phyloP scores from a whole-genome alignment of 2,113 vertebrate species.

The Pteropus alecto region DNA sequence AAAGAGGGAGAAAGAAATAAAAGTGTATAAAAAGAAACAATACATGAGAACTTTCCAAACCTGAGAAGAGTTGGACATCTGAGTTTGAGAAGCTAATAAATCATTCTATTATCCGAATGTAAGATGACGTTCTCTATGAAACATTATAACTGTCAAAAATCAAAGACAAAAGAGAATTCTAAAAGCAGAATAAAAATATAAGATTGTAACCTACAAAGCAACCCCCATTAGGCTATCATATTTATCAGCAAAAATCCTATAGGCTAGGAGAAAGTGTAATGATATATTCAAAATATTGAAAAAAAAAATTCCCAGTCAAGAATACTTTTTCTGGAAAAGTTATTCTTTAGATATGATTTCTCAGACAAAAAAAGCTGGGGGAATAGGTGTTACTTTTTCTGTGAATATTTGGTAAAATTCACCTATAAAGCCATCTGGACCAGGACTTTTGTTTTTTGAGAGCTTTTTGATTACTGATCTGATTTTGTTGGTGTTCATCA shows the following conservation, averaged over 20 bases:
- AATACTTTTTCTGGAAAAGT: background rate
- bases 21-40: background rate
- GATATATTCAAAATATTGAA: background rate
- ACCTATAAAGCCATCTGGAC: no score
- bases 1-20: background rate
- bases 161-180: background rate
- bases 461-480: no score
- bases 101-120: background rate
- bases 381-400: no score
- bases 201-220: background rate
- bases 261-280: background rate
- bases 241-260: background rate
- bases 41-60: background rate
- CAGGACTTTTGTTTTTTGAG: no score
- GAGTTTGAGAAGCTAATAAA: background rate
- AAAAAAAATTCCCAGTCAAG: background rate
- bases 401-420: no score
- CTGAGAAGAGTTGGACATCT: background rate
- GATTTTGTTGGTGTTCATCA: no score
- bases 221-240: background rate
- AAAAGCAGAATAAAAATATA: background rate
- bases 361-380: background rate
- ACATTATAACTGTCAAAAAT: background rate
- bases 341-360: background rate
- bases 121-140: background rate